phyloP scores from a whole-genome alignment of 2,888 invertebrate species.

The Nezara viridula region DNA sequence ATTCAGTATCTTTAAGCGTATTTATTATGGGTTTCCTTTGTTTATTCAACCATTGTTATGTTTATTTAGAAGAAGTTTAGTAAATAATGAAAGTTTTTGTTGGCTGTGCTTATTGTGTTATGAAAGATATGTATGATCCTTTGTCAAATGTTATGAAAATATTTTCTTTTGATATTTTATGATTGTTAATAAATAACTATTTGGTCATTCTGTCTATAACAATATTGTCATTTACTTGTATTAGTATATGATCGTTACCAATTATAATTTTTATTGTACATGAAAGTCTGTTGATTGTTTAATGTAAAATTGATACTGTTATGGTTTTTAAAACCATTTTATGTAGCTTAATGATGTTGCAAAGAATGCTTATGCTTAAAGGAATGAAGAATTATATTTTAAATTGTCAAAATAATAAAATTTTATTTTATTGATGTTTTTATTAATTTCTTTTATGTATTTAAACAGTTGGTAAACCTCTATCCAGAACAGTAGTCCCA shows the following conservation, averaged over 20 bases:
- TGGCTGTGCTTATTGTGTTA: slow-evolving; percentile 3
- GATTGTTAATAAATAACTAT: neutral
- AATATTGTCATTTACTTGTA: neutral
- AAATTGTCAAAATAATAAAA: neutral
- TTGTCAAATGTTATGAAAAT: neutral
- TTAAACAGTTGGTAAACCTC: too few species aligned
- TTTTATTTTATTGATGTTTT: neutral
- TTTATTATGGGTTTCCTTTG: neutral
- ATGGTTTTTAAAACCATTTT: neutral
- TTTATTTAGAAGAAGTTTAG: neutral
- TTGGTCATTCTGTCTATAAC: neutral
- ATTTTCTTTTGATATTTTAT: neutral
- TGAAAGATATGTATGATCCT: neutral
- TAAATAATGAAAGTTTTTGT: neutral
- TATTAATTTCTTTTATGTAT: neutral
- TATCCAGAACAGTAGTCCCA: too few species aligned
- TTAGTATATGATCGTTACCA: neutral
- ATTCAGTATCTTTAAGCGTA: neutral
- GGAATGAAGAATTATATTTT: neutral
- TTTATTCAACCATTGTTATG: neutral
- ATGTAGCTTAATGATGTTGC: neutral
- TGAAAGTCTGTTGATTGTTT: neutral
- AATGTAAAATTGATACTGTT: neutral
- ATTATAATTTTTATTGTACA: neutral
- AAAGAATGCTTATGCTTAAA: neutral